phyloP scores from a whole-genome alignment of 2,113 vertebrate genomes.

The Notothenia rossii region DNA sequence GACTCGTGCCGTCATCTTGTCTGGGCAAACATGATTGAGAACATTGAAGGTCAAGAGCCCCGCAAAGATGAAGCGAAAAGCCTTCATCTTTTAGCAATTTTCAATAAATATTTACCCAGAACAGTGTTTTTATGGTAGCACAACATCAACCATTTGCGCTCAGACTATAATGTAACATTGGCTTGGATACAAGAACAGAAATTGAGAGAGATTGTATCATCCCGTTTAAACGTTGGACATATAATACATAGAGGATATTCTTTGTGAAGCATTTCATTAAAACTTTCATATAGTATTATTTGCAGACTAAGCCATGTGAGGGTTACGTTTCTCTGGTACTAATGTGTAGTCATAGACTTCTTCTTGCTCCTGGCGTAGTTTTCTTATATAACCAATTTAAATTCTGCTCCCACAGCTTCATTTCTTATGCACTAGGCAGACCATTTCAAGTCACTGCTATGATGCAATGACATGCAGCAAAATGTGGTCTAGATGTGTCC shows the following conservation, averaged over 20 bases:
- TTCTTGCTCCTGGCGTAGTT: slow-evolving; percentile 1
- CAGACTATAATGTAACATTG: not conserved
- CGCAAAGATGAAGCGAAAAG: not conserved
- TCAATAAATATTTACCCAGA: not conserved
- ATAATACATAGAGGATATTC: not conserved
- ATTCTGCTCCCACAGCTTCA: not conserved
- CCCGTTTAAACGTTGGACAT: not conserved
- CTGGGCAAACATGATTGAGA: not conserved
- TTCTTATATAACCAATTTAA: not conserved
- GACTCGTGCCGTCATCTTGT: not conserved
- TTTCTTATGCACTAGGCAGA: not conserved
- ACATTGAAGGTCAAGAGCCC: not conserved
- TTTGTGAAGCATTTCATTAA: not conserved
- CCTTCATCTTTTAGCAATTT: not conserved
- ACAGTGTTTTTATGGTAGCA: not conserved
- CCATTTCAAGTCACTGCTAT: not conserved
- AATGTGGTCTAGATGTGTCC: not conserved
- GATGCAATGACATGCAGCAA: not conserved
- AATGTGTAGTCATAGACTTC: not conserved
- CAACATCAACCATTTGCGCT: not conserved
- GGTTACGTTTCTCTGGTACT: not conserved
- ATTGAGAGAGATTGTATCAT: not conserved
- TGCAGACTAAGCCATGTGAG: not conserved
- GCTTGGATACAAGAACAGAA: not conserved
- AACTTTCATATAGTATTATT: not conserved